Percentiles rank a stretch among this genome's conserved stretches.
phyloP scores from a whole-genome alignment of 2,797 vertebrate genomes.

The Micrastur ruficollis region DNA sequence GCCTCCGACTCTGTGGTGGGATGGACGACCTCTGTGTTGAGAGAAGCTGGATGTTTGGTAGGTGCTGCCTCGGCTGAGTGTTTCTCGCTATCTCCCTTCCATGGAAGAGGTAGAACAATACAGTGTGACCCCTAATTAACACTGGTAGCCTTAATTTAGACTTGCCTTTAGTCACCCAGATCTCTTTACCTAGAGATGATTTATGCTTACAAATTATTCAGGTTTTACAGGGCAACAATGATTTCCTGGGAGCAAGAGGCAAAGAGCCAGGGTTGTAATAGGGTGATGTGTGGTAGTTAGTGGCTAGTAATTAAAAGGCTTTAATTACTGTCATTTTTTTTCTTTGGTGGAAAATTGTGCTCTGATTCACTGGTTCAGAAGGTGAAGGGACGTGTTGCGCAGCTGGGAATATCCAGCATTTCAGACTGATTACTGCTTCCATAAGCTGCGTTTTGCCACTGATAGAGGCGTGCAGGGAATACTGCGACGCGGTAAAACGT shows the following conservation, averaged over 20 bases:
- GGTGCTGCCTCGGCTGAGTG: not conserved
- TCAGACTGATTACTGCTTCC: not conserved
- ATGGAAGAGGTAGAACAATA: not conserved
- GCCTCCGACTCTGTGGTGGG: not conserved
- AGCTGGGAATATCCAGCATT: not conserved
- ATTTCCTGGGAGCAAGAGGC: not conserved
- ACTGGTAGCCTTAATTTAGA: not conserved
- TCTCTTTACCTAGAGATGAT: not conserved
- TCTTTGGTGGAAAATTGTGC: not conserved
- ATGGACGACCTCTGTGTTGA: not conserved
- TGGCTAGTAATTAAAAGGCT: not conserved
- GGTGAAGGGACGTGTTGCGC: not conserved
- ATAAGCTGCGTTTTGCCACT: not conserved
- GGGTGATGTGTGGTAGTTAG: not conserved
- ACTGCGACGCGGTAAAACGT: accelerated
- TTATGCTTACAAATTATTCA: not conserved
- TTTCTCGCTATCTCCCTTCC: not conserved
- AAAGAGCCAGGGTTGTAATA: not conserved
- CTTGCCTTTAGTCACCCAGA: not conserved
- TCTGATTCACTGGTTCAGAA: not conserved
- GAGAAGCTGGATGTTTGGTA: not conserved
- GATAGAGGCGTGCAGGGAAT: not conserved
- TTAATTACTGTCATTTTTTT: not conserved
- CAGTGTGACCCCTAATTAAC: not conserved
- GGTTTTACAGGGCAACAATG: not conserved